Conservation (phyloP, 1,140 invertebrate species). For the Babylonia areolata region DNA sequence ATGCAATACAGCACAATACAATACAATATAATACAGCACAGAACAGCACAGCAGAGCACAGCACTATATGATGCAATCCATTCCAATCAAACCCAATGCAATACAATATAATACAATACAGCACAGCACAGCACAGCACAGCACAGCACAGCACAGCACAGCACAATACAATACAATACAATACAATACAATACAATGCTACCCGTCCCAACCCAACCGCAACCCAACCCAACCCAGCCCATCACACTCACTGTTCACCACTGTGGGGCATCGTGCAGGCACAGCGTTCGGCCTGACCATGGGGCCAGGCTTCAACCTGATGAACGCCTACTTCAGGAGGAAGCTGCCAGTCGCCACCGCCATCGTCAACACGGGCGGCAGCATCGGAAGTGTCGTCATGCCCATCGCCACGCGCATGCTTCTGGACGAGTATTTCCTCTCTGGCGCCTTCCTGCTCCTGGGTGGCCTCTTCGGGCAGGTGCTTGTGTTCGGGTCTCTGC, state of each 20-base stretch:
- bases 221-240: not conserved
- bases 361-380: slow-evolving; percentile 2
- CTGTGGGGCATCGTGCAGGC: not conserved
- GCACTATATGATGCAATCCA: too few relatives aligned
- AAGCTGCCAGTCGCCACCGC: not conserved
- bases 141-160: too few relatives aligned
- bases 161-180: not conserved
- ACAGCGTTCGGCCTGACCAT: not conserved
- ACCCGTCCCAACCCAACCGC: not conserved
- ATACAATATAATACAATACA: too few relatives aligned
- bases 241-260: not conserved
- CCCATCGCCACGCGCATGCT: slow-evolving; percentile 7
- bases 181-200: not conserved
- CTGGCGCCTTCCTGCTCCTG: not conserved
- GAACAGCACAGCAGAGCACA: not conserved
- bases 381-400: slow-evolving; percentile 13
- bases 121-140: too few relatives aligned
- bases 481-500: not conserved
- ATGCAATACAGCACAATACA: not conserved
- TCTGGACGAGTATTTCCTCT: not conserved
- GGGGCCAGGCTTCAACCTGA: not conserved
- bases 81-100: too few relatives aligned
- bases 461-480: not conserved
- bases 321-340: not conserved
- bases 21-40: not conserved